Base-by-base conservation (phyloP, 2,888 invertebrate genomes). In the Caenorhabditis sp. region DNA sequence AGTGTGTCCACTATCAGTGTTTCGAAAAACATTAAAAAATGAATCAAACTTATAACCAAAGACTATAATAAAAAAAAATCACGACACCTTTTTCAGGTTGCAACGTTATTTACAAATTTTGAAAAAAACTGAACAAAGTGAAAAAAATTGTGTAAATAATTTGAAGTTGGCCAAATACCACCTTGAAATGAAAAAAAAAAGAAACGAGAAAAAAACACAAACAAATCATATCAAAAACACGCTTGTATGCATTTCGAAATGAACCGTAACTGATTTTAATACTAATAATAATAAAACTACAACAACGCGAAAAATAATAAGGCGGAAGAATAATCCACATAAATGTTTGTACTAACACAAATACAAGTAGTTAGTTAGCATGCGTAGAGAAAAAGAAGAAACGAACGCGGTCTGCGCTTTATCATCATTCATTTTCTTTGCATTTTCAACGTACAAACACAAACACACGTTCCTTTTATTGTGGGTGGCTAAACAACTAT, bases 261-360 rank as follows among this genome's bases (percentile, higher is more conserved):
- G 43, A 43, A 43, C 43, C 43, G 43, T 43, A 43, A 43, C 43
- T 31, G 43, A 43, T 43, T 43, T 43, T 43, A 43, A 43, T 43
- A 43, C 12, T 17, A 43, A 43, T 43, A 43, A 10, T 14, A 43
- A 43, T 43, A 43, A 43, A 17, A 31, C 31, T 31, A 31, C 31
- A 31, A 31, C 31, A 31, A 31, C 31, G 31, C 4, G 31, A 31
- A 31, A 31, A 31, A 31, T 31, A 31, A 31, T 31, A 31, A 31
- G 31, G 31, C 31, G 31, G 31, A 43, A 43, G 43, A 43, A 43
- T 43, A 43, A 43, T 43, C 43, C 43, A 43, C 43, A 43, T 43
- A 43, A 43, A 43, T 43, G 43, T 43, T 43, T 43, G 43, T 43
- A 43, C 43, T 43, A 43, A 43, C 43, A 43, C 17, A 43, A 43